Conservation (phyloP, 2,888 invertebrate species). For the Drosophila mimica region DNA sequence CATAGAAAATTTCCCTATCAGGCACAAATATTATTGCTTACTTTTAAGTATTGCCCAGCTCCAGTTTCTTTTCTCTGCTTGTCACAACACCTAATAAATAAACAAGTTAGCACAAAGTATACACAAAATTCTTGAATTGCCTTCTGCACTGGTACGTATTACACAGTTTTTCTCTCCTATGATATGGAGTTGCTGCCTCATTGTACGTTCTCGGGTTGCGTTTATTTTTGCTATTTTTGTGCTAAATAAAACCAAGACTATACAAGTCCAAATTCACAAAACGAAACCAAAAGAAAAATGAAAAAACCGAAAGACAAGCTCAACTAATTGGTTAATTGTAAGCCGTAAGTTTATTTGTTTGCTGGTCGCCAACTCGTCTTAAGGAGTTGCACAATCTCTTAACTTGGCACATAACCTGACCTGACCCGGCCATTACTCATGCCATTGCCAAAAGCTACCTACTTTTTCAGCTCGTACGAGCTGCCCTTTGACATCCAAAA, state of each 20-base stretch:
- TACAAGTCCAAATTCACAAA: slow-evolving; percentile 18
- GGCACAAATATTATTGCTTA: background rate
- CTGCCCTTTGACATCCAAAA: slow-evolving; percentile 53
- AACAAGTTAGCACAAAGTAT: background rate
- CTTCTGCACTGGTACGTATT: background rate
- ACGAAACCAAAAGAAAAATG: slow-evolving; percentile 14
- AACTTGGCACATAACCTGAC: slow-evolving; percentile 32
- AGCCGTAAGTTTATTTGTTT: slow-evolving; percentile 44
- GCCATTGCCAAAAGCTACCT: slow-evolving; percentile 26
- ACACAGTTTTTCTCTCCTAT: background rate
- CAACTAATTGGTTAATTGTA: slow-evolving; percentile 67
- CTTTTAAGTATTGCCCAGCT: background rate
- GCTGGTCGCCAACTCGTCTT: slow-evolving; percentile 41
- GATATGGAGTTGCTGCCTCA: slow-evolving; percentile 7
- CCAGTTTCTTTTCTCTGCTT: background rate
- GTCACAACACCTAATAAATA: background rate
- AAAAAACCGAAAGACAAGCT: slow-evolving; percentile 40
- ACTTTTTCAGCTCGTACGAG: slow-evolving; percentile 42
- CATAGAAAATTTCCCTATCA: background rate
- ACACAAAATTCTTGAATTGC: background rate
- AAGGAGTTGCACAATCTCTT: slow-evolving; percentile 58
- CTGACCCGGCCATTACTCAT: slow-evolving; percentile 16
- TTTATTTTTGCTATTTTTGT: slow-evolving; percentile 15
- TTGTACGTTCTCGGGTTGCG: slow-evolving; percentile 5
- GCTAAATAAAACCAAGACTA: slow-evolving; percentile 25